Evolutionary conservation across 2,888 invertebrate genomes (phyloP), one percentile per base, ranked within the genome.

Genomic region (Asteroscopus sphinx): DNA sequence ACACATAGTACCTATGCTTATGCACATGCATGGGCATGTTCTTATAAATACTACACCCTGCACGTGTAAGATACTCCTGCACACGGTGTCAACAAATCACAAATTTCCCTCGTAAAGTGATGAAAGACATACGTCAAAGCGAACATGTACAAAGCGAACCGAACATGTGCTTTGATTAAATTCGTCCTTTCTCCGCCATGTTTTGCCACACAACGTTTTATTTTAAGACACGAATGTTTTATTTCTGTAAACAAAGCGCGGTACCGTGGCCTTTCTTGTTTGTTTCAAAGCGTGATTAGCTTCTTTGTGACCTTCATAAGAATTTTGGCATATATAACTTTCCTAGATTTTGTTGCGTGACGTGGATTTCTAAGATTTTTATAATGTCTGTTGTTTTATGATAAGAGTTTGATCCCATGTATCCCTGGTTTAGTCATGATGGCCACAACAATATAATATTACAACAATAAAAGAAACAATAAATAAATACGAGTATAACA

Each of bases 221-320:
- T 76, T 73, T 76, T 71, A 35, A 60, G 76, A 68, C 45, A 11
- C 15, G 33, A 46, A 30, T 45, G 62, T 57, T 76, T 73, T 68
- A 74, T 75, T 61, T 55, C 37, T 15, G 57, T 63, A 65, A 75
- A 76, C 73, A 73, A 76, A 71, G 63, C 59, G 57, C 17, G 46
- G 35, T 54, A 55, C 53, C 39, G 9, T 37, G 37, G 47, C 41
- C 60, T 69, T 56, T 65, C 33, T 53, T 64, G 68, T 67, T 57
- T 70, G 56, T 45, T 68, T 33, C 52, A 36, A 41, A 41, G 30
- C 40, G 39, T 39, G 52, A 53, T 68, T 67, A 68, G 57, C 15
- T 33, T 46, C 44, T 55, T 39, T 56, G 46, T 39, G 41, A 57
- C 57, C 45, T 63, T 70, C 44, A 47, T 35, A n/a, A 3, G 32